phyloP scores from a whole-genome alignment of 2,888 invertebrate species.

The Drosophila nr. medialis region DNA sequence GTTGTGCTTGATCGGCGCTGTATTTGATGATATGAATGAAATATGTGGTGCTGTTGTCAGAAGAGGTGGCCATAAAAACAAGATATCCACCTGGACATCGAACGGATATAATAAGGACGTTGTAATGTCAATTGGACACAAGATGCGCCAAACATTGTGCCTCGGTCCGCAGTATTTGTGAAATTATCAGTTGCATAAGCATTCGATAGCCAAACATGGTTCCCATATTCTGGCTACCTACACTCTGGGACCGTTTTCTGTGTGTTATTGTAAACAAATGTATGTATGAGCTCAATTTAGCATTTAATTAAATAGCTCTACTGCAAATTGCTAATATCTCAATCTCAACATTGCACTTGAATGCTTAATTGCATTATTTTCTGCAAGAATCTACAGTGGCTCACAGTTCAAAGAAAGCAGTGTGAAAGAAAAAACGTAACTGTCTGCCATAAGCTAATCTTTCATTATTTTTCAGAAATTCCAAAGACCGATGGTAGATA shows the following conservation, averaged over 20 bases:
- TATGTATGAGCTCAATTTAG: no score
- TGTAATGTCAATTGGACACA: not conserved
- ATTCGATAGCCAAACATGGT: not conserved
- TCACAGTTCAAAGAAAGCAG: no score
- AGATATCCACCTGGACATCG: not conserved
- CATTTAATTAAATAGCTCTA: no score
- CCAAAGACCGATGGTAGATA: no score
- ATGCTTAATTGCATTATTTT: no score
- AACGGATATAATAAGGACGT: not conserved
- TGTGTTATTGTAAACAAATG: no score
- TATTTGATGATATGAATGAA: constrained; percentile 1
- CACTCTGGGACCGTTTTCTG: not conserved
- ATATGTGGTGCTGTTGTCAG: constrained; percentile 5
- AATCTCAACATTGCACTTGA: no score
- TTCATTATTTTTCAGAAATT: no score
- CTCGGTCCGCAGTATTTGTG: not conserved
- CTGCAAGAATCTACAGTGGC: no score
- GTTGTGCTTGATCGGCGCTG: not conserved
- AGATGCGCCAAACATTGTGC: not conserved
- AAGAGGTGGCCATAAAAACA: not conserved
- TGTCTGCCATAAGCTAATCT: no score
- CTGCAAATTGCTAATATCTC: no score
- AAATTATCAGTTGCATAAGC: not conserved
- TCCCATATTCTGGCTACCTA: not conserved
- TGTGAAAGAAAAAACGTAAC: no score